These are phyloP conservation scores for Phalacrocorax carbo DNA, from an alignment of 2,113 vertebrate genomes.

Conservation along the genomic window DNA sequence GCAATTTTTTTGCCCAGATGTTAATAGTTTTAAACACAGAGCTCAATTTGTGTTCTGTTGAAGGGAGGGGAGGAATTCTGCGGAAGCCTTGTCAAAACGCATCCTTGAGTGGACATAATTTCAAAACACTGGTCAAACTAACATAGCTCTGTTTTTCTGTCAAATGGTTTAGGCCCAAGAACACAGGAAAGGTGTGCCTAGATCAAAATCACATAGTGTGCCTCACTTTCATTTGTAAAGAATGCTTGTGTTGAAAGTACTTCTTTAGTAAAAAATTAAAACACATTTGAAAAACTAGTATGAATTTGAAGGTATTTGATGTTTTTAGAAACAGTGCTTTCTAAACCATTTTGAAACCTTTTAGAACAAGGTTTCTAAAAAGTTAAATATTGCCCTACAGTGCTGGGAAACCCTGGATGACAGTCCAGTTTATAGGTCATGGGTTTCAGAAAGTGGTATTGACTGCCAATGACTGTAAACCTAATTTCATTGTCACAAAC, in stretches of 20 bases:
- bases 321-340: not conserved
- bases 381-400: not conserved
- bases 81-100: not conserved
- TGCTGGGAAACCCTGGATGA: not conserved
- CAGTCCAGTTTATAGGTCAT: not conserved
- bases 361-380: not conserved
- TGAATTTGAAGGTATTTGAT: not conserved
- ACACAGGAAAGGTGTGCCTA: not conserved
- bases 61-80: not conserved
- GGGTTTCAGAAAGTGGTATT: not conserved
- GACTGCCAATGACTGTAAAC: not conserved
- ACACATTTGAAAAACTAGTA: not conserved
- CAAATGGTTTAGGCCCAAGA: not conserved
- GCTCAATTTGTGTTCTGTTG: not conserved
- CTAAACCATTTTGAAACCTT: too few species aligned
- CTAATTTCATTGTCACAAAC: slow-evolving; percentile 15
- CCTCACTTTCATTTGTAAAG: not conserved
- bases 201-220: not conserved
- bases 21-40: not conserved
- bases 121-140: slow-evolving; percentile 20
- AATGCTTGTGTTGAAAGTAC: not conserved
- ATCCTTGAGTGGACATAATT: not conserved
- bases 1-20: not conserved
- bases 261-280: not conserved
- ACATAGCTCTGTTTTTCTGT: not conserved